Evolutionary conservation across 1,140 invertebrate genomes (phyloP).

Genomic region (Caerostris darwini): DNA sequence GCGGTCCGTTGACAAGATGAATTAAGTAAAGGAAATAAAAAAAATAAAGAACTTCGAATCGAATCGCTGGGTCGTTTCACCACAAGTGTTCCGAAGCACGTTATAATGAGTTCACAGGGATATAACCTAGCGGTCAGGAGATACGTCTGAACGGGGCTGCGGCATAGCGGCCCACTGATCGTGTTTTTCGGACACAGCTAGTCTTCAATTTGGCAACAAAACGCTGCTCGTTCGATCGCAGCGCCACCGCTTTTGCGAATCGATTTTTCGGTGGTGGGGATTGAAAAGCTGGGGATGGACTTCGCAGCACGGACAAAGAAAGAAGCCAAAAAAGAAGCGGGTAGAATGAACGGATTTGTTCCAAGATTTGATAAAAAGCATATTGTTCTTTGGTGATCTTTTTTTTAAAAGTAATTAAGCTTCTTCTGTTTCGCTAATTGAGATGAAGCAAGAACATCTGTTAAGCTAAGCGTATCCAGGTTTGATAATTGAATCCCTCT

Average conservation of each 20-base stretch:
- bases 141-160: neutral
- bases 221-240: neutral
- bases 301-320: neutral
- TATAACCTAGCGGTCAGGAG: neutral
- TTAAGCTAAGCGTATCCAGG: too few relatives aligned
- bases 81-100: neutral
- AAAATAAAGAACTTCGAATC: neutral
- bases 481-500: too few relatives aligned
- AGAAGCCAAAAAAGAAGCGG: neutral
- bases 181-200: constrained; percentile 28
- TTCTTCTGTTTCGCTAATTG: too few relatives aligned
- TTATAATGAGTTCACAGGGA: neutral
- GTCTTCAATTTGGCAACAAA: constrained; percentile 39
- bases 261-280: constrained; percentile 34
- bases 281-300: constrained; percentile 3
- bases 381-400: too few relatives aligned
- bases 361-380: too few relatives aligned
- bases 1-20: neutral
- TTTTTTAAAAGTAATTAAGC: too few relatives aligned
- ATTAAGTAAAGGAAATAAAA: neutral
- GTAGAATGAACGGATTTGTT: neutral
- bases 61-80: constrained; percentile 5
- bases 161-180: constrained; percentile 41
- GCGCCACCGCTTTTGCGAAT: neutral
- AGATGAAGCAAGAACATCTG: too few relatives aligned